phyloP scores from a whole-genome alignment of 1,140 invertebrate genomes.

The Diabrotica undecimpunctata region DNA sequence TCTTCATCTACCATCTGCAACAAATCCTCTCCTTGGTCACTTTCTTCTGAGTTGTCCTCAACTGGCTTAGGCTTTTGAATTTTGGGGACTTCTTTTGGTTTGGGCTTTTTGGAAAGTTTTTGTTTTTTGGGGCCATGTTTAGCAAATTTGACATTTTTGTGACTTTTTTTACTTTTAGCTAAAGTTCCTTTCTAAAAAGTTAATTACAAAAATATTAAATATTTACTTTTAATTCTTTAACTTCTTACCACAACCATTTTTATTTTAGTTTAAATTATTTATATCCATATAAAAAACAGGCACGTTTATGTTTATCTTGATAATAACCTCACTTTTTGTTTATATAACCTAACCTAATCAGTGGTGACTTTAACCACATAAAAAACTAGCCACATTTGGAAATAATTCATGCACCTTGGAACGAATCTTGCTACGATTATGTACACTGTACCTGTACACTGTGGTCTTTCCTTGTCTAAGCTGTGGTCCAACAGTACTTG shows the following conservation, averaged over 20 bases:
- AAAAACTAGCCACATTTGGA: too few species aligned
- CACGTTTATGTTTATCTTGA: too few species aligned
- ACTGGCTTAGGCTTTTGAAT: background rate
- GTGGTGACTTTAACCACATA: too few species aligned
- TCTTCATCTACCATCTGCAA: constrained; percentile 62
- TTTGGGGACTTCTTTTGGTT: background rate
- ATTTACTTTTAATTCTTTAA: constrained; percentile 18
- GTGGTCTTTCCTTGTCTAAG: too few species aligned
- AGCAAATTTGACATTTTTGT: constrained; percentile 14
- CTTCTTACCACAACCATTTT: constrained; percentile 32
- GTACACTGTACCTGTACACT: too few species aligned
- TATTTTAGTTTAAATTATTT: background rate
- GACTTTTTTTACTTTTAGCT: constrained; percentile 8
- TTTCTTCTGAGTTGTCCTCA: constrained; percentile 37
- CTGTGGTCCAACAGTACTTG: too few species aligned
- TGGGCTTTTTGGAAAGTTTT: background rate
- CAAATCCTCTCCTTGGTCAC: constrained; percentile 60
- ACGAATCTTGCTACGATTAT: too few species aligned
- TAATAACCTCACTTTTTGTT: too few species aligned
- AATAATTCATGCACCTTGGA: too few species aligned
- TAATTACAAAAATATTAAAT: background rate
- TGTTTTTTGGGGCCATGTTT: background rate
- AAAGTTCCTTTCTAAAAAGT: background rate
- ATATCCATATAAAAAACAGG: too few species aligned
- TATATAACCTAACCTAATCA: too few species aligned